phyloP scores from a whole-genome alignment of 1,140 invertebrate genomes.

The Subanguina moxae region DNA sequence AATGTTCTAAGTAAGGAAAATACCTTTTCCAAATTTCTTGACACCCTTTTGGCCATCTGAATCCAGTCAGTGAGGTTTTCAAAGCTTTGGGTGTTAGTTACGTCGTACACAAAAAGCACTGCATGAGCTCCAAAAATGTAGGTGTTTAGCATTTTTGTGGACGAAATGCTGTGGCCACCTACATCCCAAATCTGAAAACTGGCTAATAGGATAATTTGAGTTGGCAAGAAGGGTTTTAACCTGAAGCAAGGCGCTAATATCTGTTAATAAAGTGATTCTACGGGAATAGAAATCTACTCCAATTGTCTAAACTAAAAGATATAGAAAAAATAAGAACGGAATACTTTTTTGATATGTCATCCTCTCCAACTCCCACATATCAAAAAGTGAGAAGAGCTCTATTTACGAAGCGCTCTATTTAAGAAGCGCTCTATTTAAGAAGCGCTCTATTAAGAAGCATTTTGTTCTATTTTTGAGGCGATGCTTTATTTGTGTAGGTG shows the following conservation, averaged over 20 bases:
- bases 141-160: constrained; percentile 68
- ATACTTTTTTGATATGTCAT: too few species aligned
- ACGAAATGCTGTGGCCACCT: constrained; percentile 74
- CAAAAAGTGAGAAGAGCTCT: too few species aligned
- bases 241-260: constrained; percentile 60
- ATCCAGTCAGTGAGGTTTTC: constrained; percentile 75
- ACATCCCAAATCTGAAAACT: constrained; percentile 78
- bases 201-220: constrained; percentile 61
- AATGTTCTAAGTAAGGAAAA: constrained; percentile 19
- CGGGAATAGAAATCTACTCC: constrained; percentile 78
- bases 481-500: too few species aligned
- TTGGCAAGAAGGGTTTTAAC: constrained; percentile 17
- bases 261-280: constrained; percentile 68
- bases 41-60: constrained; percentile 66
- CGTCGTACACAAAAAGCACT: constrained; percentile 78
- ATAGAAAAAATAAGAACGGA: too few species aligned
- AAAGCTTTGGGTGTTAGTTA: constrained; percentile 77
- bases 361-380: too few species aligned
- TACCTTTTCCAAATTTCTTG: constrained; percentile 62
- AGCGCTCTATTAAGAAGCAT: too few species aligned
- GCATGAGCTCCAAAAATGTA: constrained; percentile 56
- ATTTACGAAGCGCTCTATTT: too few species aligned
- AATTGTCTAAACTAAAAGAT: constrained; percentile 66
- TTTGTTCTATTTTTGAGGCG: too few species aligned
- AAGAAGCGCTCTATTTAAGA: too few species aligned